Conservation (phyloP, 2,888 invertebrate species). For the Lagria hirta region DNA sequence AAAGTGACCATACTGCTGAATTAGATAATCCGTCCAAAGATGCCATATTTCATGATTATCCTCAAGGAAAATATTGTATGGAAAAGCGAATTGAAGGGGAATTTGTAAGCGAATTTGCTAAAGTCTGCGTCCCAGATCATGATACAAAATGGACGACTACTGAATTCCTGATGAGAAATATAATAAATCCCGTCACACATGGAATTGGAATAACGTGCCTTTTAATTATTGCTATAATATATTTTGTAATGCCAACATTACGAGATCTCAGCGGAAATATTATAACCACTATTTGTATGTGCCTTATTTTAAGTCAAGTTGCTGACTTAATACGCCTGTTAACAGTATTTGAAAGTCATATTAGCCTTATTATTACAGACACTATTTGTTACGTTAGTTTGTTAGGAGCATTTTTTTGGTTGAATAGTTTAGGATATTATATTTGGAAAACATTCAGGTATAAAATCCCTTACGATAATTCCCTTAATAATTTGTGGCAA, state of each 20-base stretch:
- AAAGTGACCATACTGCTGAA: constrained; percentile 52
- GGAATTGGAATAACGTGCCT: constrained; percentile 71
- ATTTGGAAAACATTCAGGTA: constrained; percentile 86
- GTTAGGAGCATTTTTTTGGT: constrained; percentile 82
- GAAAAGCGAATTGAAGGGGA: constrained; percentile 72
- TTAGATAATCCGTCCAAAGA: constrained; percentile 49
- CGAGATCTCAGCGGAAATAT: constrained; percentile 83
- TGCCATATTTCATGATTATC: constrained; percentile 68
- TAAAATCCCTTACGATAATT: no score
- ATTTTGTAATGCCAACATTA: constrained; percentile 80
- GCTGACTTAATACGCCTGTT: constrained; percentile 78
- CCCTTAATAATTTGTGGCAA: no score
- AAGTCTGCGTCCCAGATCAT: constrained; percentile 73
- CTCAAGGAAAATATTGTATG: constrained; percentile 76
- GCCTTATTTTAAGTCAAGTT: constrained; percentile 74
- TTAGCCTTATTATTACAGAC: constrained; percentile 80
- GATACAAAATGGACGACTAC: constrained; percentile 72
- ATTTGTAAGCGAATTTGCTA: constrained; percentile 66
- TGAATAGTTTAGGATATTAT: constrained; percentile 83
- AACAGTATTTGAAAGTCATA: constrained; percentile 77
- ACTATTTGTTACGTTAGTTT: constrained; percentile 74
- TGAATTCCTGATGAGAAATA: constrained; percentile 71
- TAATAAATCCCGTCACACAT: constrained; percentile 77
- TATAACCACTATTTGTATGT: constrained; percentile 77
- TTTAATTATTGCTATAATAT: constrained; percentile 73